Conservation (phyloP, 2,797 vertebrate species). For the Melanogrammus aeglefinus region DNA sequence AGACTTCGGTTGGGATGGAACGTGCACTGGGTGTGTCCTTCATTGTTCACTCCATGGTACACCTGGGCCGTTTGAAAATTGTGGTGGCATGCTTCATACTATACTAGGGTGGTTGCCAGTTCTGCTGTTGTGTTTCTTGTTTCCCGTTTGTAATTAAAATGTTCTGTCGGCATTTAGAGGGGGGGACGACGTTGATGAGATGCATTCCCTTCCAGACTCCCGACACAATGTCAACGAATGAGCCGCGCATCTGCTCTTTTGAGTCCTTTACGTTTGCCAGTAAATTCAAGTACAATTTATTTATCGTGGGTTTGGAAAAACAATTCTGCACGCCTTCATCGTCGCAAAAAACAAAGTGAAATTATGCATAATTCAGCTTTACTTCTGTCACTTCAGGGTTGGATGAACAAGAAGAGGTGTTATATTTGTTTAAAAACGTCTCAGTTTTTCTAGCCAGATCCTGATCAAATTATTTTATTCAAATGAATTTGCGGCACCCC, state of each 20-base stretch:
- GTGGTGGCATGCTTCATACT: not conserved
- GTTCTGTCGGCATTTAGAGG: not conserved
- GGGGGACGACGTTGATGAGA: not conserved
- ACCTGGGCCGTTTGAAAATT: not conserved
- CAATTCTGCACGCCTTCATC: not conserved
- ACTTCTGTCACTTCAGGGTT: not conserved
- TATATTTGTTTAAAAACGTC: not conserved
- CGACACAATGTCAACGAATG: not conserved
- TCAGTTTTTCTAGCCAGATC: not conserved
- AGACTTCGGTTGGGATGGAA: not conserved
- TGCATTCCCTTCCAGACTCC: not conserved
- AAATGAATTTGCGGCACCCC: too few species aligned
- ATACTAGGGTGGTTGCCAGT: not conserved
- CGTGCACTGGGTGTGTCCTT: not conserved
- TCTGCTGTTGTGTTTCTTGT: not conserved
- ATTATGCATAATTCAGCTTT: not conserved
- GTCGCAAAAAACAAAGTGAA: not conserved
- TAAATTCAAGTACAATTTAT: not conserved
- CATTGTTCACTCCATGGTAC: not conserved
- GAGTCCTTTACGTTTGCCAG: not conserved
- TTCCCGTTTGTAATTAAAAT: not conserved
- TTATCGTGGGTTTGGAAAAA: not conserved
- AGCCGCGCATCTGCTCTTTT: not conserved
- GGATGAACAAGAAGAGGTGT: not conserved
- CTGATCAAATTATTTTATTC: too few species aligned